Evolutionary conservation across 2,113 vertebrate genomes (phyloP), one percentile per base, ranked within the genome.

Genomic region (Lophura nycthemera): DNA sequence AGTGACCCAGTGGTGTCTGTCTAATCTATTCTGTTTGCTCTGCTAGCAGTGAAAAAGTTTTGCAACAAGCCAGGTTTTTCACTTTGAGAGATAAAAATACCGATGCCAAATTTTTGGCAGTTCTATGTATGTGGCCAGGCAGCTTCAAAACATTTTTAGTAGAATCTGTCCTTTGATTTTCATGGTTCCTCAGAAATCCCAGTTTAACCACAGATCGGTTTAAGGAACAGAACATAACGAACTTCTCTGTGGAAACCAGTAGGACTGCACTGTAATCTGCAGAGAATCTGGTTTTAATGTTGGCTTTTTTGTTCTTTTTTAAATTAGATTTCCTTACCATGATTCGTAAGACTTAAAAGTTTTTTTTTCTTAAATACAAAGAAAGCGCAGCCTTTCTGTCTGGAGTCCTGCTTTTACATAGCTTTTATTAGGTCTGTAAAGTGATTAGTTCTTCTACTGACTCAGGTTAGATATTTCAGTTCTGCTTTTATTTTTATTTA

Each of bases 61-160:
- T 89, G 40, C 19, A 56, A 70, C 57, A 59, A 67, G 18, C 54
- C n/a, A 52, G 7, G 5, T 86, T 82, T 92, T 88, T 64, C 3
- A 64, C 59, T 92, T 87, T 10, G 21, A 72, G 91, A 97, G 84
- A 86, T 71, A 91, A 93, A 94, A 90, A 60, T 64, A 77, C 40
- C 3, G 21, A 66, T 89, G 72, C 40, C 48, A 88, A 50, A 78
- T 94, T 96, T 96, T 95, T 96, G 91, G 78, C 88, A 85, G 69
- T 75, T 95, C 11, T 18, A 27, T 71, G 12, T 94, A 24, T 82
- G 47, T 83, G 77, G 70, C 73, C 54, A 50, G 42, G 56, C 66
- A 86, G 89, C 77, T 80, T 13, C 38, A 89, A 83, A 96, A 64
- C 20, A 24, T 56, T 82, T 94, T 90, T 66, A 88, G 40, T 92